Evolutionary conservation across 2,888 invertebrate genomes (phyloP), one percentile per base, ranked within the genome.

Genomic region (Tetheella fluctuosa): DNA sequence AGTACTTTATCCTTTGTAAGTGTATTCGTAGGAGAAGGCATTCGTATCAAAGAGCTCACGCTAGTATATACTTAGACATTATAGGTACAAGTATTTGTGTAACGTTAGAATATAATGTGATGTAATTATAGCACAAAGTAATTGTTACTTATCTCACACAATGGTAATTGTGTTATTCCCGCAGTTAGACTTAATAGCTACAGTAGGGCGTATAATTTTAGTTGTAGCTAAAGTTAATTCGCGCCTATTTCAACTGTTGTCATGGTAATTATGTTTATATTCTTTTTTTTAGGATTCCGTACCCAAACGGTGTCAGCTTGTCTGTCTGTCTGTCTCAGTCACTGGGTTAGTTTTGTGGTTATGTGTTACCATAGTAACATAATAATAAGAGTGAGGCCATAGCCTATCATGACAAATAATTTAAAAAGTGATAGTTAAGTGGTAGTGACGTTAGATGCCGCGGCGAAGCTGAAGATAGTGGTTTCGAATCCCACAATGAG

Each of bases 31-130:
- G 7, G 48, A 5, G 48, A 20, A 48, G 20, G 48, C 1, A 48
- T 48, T 48, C 20, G n/a, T 48, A 48, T 48, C 48, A 48, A 48
- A 48, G 48, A 48, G 48, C 48, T 48, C 20, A 20, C 3, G 20
- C 48, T 48, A 10, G 3, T 20, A 20, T 7, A 7, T 10, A 30
- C 30, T 30, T 30, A 30, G 30, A 10, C 10, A 30, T 48, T 48
- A 39, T 5, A 48, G 34, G n/a, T 42, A 42, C 20, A 48, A 20
- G 1, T 1, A 48, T 10, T 48, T 20, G 48, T 8, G 48, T 48
- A 48, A 48, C n/a, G 10, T 20, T n/a, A 48, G 5, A 48, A 48
- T 48, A 42, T 48, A 12, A 42, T 17, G 10, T 48, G 48, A 48
- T 48, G 20, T 48, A 48, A 48, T 48, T 48, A 48, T 10, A 20